Percentiles rank a stretch among this genome's conserved stretches.
Conservation (phyloP, 2,797 vertebrate genomes). For the Danio tinwini region DNA sequence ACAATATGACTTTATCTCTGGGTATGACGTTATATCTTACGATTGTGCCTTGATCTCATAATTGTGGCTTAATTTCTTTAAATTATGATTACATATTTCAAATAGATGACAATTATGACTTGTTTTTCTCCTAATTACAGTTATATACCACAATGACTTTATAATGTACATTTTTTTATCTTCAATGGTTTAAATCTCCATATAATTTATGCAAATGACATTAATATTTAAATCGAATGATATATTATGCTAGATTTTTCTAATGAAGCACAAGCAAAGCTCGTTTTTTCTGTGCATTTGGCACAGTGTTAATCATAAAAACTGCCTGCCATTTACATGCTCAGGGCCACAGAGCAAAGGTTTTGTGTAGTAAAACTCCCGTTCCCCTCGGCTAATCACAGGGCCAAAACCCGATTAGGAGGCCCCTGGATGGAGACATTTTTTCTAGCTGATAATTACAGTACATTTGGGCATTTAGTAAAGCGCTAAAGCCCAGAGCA, state of each 20-base stretch:
- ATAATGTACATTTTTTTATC: neutral
- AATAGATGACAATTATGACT: too few species aligned
- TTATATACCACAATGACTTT: neutral
- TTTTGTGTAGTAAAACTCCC: slow-evolving; percentile 15
- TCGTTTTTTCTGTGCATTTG: neutral
- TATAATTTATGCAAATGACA: neutral
- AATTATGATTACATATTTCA: neutral
- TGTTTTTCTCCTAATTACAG: neutral
- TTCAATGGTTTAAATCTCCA: neutral
- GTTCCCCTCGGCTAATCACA: slow-evolving; percentile 38
- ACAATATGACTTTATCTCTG: neutral
- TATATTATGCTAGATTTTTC: neutral
- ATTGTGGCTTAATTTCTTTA: too few species aligned
- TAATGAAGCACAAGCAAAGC: neutral
- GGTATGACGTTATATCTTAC: neutral
- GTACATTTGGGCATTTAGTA: slow-evolving; percentile 57
- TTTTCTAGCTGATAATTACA: slow-evolving; percentile 60
- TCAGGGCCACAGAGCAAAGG: neutral
- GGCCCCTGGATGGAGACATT: slow-evolving; percentile 30
- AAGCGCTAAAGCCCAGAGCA: slow-evolving; percentile 58
- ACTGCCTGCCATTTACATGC: neutral
- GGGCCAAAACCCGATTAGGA: slow-evolving; percentile 27
- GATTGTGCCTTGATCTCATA: neutral
- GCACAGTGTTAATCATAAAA: slow-evolving; percentile 4
- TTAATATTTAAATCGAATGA: too few species aligned